Evolutionary conservation across 2,113 vertebrate genomes (phyloP).

Genomic region (Zootoca vivipara): DNA sequence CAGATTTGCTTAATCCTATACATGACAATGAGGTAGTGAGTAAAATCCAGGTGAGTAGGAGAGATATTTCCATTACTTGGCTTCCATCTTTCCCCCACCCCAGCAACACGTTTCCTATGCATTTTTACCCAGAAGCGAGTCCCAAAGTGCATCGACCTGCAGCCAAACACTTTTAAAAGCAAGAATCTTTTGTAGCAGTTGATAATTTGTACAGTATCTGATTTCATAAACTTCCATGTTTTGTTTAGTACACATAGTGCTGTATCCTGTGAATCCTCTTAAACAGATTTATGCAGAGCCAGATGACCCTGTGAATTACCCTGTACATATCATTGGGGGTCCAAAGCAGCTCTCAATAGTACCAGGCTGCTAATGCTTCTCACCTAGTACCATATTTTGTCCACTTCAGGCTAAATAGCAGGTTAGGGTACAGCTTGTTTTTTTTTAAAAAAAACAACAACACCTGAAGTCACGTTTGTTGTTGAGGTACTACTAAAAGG

Average conservation of each 20-base stretch:
- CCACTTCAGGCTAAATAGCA: no score
- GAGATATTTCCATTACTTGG: background rate
- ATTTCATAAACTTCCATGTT: background rate
- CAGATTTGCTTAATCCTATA: background rate
- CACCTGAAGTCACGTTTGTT: no score
- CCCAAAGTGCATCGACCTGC: background rate
- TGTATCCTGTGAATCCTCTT: no score
- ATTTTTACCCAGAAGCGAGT: background rate
- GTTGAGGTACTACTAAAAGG: no score
- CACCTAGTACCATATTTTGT: no score
- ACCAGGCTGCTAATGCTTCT: no score
- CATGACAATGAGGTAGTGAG: background rate
- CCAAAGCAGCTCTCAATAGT: no score
- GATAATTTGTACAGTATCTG: background rate
- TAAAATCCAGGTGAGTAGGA: background rate
- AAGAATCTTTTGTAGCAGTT: background rate
- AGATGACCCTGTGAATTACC: no score
- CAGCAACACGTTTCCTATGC: background rate
- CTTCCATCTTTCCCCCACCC: background rate
- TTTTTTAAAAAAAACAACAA: no score
- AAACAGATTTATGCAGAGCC: no score
- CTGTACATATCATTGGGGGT: no score
- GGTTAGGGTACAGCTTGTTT: no score
- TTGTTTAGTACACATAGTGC: background rate
- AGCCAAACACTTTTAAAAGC: background rate